These are phyloP conservation scores for Euclidia mi DNA, from an alignment of 2,888 invertebrate genomes.

Conservation along the genomic window DNA sequence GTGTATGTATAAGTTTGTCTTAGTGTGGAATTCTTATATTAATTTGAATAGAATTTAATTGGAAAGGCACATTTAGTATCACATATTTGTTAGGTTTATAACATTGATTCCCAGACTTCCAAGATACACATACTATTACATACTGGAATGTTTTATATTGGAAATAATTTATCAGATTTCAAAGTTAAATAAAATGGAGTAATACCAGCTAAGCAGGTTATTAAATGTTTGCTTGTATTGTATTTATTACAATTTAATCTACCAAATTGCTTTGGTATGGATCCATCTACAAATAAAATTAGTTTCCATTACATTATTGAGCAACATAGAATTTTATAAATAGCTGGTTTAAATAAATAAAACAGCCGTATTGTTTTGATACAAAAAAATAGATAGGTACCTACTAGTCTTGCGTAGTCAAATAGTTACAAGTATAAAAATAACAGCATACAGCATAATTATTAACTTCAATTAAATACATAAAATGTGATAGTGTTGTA, in stretches of 20 bases:
- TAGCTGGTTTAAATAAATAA: slow-evolving; percentile 10
- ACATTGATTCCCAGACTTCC: slow-evolving; percentile 18
- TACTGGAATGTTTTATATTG: slow-evolving; percentile 36
- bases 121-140: slow-evolving; percentile 23
- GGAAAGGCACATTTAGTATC: slow-evolving; percentile 53
- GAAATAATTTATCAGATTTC: slow-evolving; percentile 4
- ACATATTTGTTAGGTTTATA: slow-evolving; percentile 43
- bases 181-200: background rate
- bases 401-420: slow-evolving; percentile 41
- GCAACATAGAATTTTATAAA: slow-evolving; percentile 33
- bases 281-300: slow-evolving; percentile 28
- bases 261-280: slow-evolving; percentile 47
- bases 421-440: background rate
- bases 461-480: slow-evolving; percentile 7
- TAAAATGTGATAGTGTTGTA: slow-evolving; percentile 8
- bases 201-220: background rate
- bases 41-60: slow-evolving; percentile 22
- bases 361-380: slow-evolving; percentile 22
- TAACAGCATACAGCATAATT: slow-evolving; percentile 3
- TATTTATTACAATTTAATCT: slow-evolving; percentile 1
- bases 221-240: background rate
- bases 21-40: slow-evolving; percentile 30
- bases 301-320: slow-evolving; percentile 40
- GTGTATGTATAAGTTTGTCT: slow-evolving; percentile 11
- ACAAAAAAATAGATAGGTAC: slow-evolving; percentile 41